Conservation (phyloP, 2,888 invertebrate genomes). For the Sinelater perroti region DNA sequence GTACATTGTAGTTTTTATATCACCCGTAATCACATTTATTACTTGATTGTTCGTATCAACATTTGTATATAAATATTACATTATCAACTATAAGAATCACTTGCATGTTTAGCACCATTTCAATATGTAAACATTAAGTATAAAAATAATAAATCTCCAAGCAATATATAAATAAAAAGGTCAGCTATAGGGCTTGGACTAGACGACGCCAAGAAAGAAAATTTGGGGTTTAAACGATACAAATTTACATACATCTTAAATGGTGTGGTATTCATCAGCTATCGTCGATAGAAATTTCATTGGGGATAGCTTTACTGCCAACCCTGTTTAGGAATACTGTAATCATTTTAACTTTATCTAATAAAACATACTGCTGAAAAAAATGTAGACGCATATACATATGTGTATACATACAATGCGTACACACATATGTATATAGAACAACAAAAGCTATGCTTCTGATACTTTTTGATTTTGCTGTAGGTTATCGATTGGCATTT, state of each 20-base stretch:
- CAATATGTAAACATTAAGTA: not conserved
- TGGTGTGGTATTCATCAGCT: too few relatives aligned
- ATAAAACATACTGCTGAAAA: constrained; percentile 5
- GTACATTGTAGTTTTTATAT: too few relatives aligned
- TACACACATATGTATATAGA: constrained; percentile 13
- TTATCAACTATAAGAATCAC: not conserved
- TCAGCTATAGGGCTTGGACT: too few relatives aligned
- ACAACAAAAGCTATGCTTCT: constrained; percentile 44
- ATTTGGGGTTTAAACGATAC: too few relatives aligned
- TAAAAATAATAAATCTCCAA: too few relatives aligned
- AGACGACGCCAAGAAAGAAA: too few relatives aligned
- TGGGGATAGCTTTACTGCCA: not conserved
- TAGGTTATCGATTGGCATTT: constrained; percentile 39
- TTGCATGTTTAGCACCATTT: constrained; percentile 1
- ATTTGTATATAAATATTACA: not conserved
- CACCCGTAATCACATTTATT: constrained; percentile 1
- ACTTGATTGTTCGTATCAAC: not conserved
- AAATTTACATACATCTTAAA: too few relatives aligned
- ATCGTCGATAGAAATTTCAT: not conserved
- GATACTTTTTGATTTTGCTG: constrained; percentile 43
- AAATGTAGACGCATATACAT: constrained; percentile 13
- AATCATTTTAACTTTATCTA: not conserved
- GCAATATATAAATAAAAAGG: too few relatives aligned
- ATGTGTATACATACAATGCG: constrained; percentile 11
- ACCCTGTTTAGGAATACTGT: constrained; percentile 11